Evolutionary conservation across 2,888 invertebrate species (phyloP), one percentile per base, ranked within the genome.

Genomic region (Panzeria rudis): DNA sequence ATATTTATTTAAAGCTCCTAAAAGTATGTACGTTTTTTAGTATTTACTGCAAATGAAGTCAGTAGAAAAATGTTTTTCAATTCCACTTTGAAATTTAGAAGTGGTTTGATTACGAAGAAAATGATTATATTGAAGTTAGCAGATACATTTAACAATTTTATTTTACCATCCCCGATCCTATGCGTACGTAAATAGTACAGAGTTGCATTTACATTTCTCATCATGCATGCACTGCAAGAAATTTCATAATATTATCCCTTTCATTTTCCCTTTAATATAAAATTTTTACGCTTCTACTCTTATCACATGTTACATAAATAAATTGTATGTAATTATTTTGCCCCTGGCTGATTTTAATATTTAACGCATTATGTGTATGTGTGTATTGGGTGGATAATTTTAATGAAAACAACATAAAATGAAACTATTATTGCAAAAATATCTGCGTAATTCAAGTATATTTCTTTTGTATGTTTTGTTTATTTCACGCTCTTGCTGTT

Each of bases 401-500:
- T 41, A 32, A 64, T n/a, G 35, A 52, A 35, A 35, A 35, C 15
- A 52, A 38, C 7, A 50, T 35, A 23, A 69, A 32, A 61, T 61
- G 17, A 32, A 52, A 69, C 68, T 52, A 52, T 38, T 69, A 52
- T 52, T 38, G 20, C 52, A 52, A 52, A 20, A 69, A 38, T 52
- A 23, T 38, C 35, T 52, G 52, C 35, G 35, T 52, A 69, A 52
- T 35, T 52, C 8, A 35, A 23, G 25, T 25, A 54, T 69, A n/a
- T 32, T 66, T 66, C 17, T 20, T 54, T 20, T 29, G 4, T 52
- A n/a, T 23, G 8, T 68, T 41, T 15, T 11, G 5, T 66, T 66
- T 52, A 35, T 72, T 32, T 72, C 44, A 72, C 25, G 54, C 54
- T 54, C 25, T 54, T 25, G 13, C 54, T 54, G 54, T 54, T 54